Base-by-base conservation (phyloP, 2,888 invertebrate species). In the Saturnia pavonia region DNA sequence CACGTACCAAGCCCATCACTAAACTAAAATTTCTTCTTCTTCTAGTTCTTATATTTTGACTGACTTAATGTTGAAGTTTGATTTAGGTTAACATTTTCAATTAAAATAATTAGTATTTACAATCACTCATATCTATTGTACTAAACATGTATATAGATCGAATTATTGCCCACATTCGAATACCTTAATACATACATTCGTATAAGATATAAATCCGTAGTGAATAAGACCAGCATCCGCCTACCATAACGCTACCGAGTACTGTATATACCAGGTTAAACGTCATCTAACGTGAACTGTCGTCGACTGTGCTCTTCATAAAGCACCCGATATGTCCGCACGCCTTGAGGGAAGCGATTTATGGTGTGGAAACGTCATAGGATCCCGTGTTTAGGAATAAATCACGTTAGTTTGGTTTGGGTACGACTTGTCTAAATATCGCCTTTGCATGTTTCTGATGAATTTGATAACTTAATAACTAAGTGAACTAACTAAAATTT, bases 281-380 rank as follows among this genome's bases (percentile, higher is more conserved):
- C 86, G 84, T 65, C 40, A 19, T 40, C 65, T n/a, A 65, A 40
- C 40, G 19, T 65, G 40, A 80, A 80, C 86, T 88, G 91, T 90
- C 88, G 88, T 86, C 88, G 87, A 85, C 82, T 85, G 85, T 80
- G 82, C 82, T 86, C 91, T 91, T 91, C 92, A 91, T 92, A 89
- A 87, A 40, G 86, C 86, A 87, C 88, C 88, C 88, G 91, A 91
- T 92, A 90, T 88, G 92, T 88, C 90, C 85, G 85, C 82, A 81
- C 81, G 88, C 89, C 91, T 92, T 92, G 94, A 91, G 91, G 91
- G 91, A 85, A 84, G 88, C 80, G 84, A 94, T 94, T 93, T 94
- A 94, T 92, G 90, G 91, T 77, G 89, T 92, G 92, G 92, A 93
- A 93, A 92, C 89, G 92, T 94, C 94, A 93, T 89, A 87, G 88